Evolutionary conservation across 2,797 vertebrate genomes (phyloP).

Genomic region (Gymnoscopelus braueri): DNA sequence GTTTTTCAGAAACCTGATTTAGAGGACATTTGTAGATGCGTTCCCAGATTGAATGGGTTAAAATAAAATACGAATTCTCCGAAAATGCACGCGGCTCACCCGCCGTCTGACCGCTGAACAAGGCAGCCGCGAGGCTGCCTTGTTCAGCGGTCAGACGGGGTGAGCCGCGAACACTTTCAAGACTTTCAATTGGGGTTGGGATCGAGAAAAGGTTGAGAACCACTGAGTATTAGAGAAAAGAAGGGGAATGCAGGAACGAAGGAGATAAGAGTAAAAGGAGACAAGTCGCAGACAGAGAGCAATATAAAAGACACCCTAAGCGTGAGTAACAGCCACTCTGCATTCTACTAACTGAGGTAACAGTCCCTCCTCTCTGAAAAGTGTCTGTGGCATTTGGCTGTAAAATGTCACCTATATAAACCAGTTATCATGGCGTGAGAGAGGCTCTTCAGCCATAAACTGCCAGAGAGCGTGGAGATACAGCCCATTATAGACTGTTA

Average conservation of each 20-base stretch:
- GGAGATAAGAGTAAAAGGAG: constrained; percentile 7
- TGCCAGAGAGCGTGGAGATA: constrained; percentile 45
- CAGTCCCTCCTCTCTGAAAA: constrained; percentile 60
- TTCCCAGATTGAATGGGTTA: too few relatives aligned
- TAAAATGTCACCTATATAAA: constrained; percentile 65
- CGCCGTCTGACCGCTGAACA: too few relatives aligned
- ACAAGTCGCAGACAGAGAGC: constrained; percentile 23
- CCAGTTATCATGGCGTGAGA: constrained; percentile 60
- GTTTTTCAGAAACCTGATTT: too few relatives aligned
- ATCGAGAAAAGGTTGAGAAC: too few relatives aligned
- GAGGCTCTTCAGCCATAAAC: constrained; percentile 61
- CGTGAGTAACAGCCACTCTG: constrained; percentile 54
- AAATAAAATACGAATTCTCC: too few relatives aligned
- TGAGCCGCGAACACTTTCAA: too few relatives aligned
- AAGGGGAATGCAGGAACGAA: background rate
- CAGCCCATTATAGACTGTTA: constrained; percentile 66
- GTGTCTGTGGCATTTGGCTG: constrained; percentile 60
- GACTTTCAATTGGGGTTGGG: too few relatives aligned
- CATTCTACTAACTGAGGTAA: constrained; percentile 48
- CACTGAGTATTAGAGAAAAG: too few relatives aligned
- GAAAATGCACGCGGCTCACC: too few relatives aligned
- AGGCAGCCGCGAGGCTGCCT: too few relatives aligned
- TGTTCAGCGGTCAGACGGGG: too few relatives aligned
- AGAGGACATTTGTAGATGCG: too few relatives aligned
- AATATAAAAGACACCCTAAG: constrained; percentile 31